These are phyloP conservation scores for Hylaea fasciaria DNA, from an alignment of 2,888 invertebrate species.

Conservation along the genomic window DNA sequence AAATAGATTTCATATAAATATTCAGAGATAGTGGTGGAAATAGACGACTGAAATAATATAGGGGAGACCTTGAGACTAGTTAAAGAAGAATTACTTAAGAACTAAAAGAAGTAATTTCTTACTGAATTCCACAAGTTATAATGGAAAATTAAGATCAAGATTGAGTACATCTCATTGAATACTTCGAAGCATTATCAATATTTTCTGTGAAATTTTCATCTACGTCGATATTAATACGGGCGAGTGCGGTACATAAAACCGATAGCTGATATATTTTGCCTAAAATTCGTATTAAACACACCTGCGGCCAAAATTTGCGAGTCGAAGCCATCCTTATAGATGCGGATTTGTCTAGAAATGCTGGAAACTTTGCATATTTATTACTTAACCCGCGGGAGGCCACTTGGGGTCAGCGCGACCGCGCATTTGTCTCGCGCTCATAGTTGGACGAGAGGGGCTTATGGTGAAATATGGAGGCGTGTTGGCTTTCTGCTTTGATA, in stretches of 20 bases:
- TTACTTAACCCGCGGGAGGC: slow-evolving; percentile 63
- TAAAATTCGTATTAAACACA: slow-evolving; percentile 73
- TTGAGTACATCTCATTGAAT: background rate
- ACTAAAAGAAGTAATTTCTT: background rate
- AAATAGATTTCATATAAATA: too few relatives aligned
- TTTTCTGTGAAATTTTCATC: slow-evolving; percentile 34
- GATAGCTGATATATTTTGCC: slow-evolving; percentile 63
- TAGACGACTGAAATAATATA: too few relatives aligned
- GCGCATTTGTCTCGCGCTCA: slow-evolving; percentile 57
- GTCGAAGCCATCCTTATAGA: slow-evolving; percentile 65
- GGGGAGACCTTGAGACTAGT: too few relatives aligned
- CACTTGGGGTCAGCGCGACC: slow-evolving; percentile 52
- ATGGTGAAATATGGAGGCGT: slow-evolving; percentile 55
- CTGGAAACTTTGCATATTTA: slow-evolving; percentile 78
- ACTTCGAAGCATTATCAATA: background rate
- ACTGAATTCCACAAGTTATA: too few relatives aligned
- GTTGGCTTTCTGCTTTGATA: slow-evolving; percentile 47
- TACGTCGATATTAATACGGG: slow-evolving; percentile 9
- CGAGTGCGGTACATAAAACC: slow-evolving; percentile 44
- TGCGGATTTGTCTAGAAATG: slow-evolving; percentile 73
- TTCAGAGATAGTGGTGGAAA: too few relatives aligned
- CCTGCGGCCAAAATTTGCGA: slow-evolving; percentile 68
- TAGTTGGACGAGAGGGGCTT: slow-evolving; percentile 54
- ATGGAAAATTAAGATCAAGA: too few relatives aligned
- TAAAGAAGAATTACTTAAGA: too few relatives aligned